Evolutionary conservation across 2,888 invertebrate genomes (phyloP), one percentile per base, ranked within the genome.

Genomic region (Leptinotarsa peninsularis): DNA sequence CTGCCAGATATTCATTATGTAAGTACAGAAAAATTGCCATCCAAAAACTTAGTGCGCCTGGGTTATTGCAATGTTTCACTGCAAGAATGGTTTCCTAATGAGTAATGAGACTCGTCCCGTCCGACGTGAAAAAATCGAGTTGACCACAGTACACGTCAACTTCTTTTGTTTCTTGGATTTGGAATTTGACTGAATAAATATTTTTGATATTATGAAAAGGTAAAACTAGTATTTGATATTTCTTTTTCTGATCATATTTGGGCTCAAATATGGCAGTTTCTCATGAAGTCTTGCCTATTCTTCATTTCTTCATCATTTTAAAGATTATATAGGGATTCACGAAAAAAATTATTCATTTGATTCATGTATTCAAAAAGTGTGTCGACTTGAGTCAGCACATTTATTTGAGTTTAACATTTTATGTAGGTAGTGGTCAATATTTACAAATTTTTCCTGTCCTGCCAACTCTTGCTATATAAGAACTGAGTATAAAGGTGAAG

Each of bases 101-200:
- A 76, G 68, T 76, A 75, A 77, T 71, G 72, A 67, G 66, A 60
- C 69, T 77, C 15, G 54, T 71, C 67, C 72, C 68, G 72, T 77
- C 78, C 75, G 72, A 74, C 77, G 77, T 76, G 60, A 77, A 75
- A 72, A 78, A 78, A 76, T 77, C 72, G 68, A 76, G 75, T 78
- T 75, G 74, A 76, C 74, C 72, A 74, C 71, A 58, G 60, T 77
- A 79, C 78, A 81, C 81, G 81, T 81, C 78, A 74, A 81, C 78
- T 76, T 78, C 73, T 77, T 74, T 76, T 79, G 78, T 76, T 78
- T 76, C 68, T 71, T 74, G 18, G 17, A 72, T 43, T 56, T 21
- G 58, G 49, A 58, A 58, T 58, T 70, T 17, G 10, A 58, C 33
- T 33, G 56, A 15, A 69, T 33, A 23, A n/a, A 43, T 54, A 23